Evolutionary conservation across 2,888 invertebrate species (phyloP), one percentile per base, ranked within the genome.

Genomic region (Lordiphosa andalusiaca): DNA sequence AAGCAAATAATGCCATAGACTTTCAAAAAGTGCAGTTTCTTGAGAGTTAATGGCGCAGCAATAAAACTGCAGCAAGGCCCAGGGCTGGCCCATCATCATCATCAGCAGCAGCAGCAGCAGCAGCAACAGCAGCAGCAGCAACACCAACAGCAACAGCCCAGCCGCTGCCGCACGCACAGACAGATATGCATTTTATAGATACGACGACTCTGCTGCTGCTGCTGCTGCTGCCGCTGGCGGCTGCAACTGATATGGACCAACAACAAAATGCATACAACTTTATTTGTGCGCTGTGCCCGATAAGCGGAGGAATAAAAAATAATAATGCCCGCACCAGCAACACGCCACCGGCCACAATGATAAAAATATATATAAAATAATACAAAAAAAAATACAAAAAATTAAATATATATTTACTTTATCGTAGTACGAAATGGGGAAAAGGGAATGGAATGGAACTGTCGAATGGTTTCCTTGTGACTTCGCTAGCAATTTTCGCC

Each of bases 241-340:
- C 42, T 9, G 53, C 54, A 49, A 53, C 64, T 65, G 70, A 69
- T 71, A 67, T 62, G 56, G 44, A 46, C 63, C 51, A 75, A 65
- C 51, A 75, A 65, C 63, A 57, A 83, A 77, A 67, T 83, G 81
- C 81, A 83, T 75, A 67, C 66, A 75, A 67, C 68, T 71, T 66
- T 68, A 80, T 61, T 71, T 69, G 55, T 62, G 55, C 48, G 69
- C 72, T 62, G 52, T 70, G 59, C 51, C 67, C 72, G 83, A 78
- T 82, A 78, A 44, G 44, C 33, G 16, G 33, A 44, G 44, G 44
- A 44, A 44, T 44, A 25, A 33, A 44, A 44, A 33, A 44, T 30
- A 44, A 44, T 33, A 33, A 44, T 44, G 44, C 13, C 51, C 50
- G 67, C 66, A 48, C 30, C 49, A 47, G 54, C 54, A 63, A 49